Evolutionary conservation across 2,113 vertebrate genomes (phyloP).

Genomic region (Xiphophorus maculatus): DNA sequence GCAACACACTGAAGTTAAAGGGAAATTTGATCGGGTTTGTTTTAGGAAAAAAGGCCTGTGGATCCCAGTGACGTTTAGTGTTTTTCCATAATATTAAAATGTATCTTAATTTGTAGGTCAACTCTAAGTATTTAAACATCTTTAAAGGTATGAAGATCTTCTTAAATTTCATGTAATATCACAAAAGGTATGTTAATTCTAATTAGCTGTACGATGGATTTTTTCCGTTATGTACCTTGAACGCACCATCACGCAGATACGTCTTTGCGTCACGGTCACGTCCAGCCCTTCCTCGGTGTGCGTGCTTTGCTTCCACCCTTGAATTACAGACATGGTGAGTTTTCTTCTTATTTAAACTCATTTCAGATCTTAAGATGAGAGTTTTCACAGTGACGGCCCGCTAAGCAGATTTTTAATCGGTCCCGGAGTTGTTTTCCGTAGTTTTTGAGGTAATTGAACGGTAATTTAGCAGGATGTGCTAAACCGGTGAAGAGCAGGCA

Average conservation of each 20-base stretch:
- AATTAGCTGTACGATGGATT: no score
- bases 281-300: constrained; percentile 42
- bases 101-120: not conserved
- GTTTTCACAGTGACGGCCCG: fast-evolving
- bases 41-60: no score
- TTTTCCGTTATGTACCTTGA: not conserved
- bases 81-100: not conserved
- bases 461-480: constrained; percentile 18
- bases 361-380: fast-evolving
- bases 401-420: fast-evolving
- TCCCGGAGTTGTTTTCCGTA: fast-evolving
- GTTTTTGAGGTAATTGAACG: not conserved
- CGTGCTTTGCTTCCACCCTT: constrained; percentile 34
- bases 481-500: constrained; percentile 58
- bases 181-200: not conserved
- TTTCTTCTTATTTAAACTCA: not conserved
- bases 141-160: not conserved
- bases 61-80: not conserved
- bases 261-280: constrained; percentile 26
- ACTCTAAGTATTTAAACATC: not conserved
- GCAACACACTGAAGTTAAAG: not conserved
- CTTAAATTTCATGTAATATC: not conserved
- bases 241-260: constrained; percentile 29
- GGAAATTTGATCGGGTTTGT: not conserved
- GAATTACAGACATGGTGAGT: constrained; percentile 74